Base-by-base conservation (phyloP, 2,113 vertebrate genomes). In the Aegypius monachus region DNA sequence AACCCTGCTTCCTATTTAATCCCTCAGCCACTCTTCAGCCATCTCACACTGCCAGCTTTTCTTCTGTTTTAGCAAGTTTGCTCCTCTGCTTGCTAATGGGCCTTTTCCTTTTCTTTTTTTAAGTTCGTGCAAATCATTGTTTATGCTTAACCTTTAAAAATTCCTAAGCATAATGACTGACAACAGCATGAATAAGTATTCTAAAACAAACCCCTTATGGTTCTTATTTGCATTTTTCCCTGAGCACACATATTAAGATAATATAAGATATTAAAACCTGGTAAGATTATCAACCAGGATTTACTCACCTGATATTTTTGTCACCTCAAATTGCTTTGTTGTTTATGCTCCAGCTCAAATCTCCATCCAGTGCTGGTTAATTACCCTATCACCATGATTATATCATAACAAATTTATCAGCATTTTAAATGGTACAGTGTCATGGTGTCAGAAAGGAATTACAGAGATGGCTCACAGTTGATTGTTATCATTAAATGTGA, bases 331-430 rank as follows among this genome's bases (percentile, higher is more conserved):
- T 95, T 94, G 92, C 93, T 96, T 94, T 91, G 80, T 96, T 93
- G 86, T 97, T 98, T 96, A 96, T 92, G 70, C 88, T 83, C 40
- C 11, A 25, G 58, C 65, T 97, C 92, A 93, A 94, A 52, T 97
- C 91, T 97, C 92, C 94, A 73, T 32, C 67, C 71, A 66, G 61
- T 92, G 42, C 95, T 95, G 72, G 83, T 97, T 98, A 97, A 97
- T 98, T 97, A 94, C 84, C 90, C 90, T 91, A 77, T 96, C 93
- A 84, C 75, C 91, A 82, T 93, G 91, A 96, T 89, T 86, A 90
- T 93, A 97, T 97, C 86, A 91, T 95, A 96, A 97, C 93, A 95
- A 75, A 93, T 97, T 97, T 96, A 95, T 95, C 95, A 96, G 55
- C 80, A 77, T 96, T 97, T 98, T 97, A 95, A 96, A 95, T 95